Evolutionary conservation across 2,113 vertebrate species (phyloP).

Genomic region (Notothenia rossii): DNA sequence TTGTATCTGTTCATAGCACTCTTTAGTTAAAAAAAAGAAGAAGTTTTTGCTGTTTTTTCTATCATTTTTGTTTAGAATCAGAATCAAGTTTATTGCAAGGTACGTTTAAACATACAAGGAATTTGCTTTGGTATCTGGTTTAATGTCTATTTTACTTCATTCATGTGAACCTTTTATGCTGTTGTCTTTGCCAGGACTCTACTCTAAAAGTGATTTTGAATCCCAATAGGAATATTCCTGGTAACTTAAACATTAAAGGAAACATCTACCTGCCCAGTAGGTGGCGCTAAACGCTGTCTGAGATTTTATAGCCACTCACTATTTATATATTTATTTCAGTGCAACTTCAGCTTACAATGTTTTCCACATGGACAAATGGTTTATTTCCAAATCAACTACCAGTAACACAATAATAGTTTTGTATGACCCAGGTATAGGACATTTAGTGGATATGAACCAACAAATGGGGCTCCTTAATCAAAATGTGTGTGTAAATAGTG

Average conservation of each 20-base stretch:
- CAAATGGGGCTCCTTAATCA: no score
- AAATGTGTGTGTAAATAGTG: no score
- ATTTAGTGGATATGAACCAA: not conserved
- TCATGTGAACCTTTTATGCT: no score
- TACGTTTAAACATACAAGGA: no score
- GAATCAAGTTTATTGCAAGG: no score
- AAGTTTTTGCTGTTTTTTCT: not conserved
- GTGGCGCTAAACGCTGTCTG: not conserved
- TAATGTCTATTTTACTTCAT: no score
- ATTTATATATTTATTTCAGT: not conserved
- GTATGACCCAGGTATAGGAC: not conserved
- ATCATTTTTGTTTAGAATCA: no score
- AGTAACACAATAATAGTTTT: not conserved
- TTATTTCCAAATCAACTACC: not conserved
- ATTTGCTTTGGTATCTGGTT: no score
- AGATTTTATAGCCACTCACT: not conserved
- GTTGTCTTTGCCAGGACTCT: no score
- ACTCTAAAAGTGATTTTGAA: no score
- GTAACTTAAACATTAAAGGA: no score
- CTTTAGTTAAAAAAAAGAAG: not conserved
- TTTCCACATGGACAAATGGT: not conserved
- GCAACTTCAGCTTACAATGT: not conserved
- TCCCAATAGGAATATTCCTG: no score
- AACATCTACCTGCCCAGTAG: conserved; percentile 27
- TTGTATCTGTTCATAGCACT: not conserved